A percentile compares a stretch with the other conserved stretches of the same genome.
Evolutionary conservation across 2,888 invertebrate genomes (phyloP).

Genomic region (Tubiluchus corallicola): DNA sequence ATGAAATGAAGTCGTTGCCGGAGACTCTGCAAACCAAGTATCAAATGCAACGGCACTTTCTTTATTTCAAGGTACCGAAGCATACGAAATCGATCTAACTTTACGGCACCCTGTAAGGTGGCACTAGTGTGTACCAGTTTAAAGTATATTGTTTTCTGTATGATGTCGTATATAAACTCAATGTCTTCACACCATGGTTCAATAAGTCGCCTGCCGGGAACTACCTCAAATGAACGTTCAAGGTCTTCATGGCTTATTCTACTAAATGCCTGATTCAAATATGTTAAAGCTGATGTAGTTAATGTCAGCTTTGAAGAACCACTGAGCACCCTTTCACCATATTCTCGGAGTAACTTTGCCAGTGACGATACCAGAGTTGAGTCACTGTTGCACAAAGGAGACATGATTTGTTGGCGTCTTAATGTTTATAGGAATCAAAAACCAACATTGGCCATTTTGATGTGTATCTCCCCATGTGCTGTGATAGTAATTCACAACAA

Average conservation of each 20-base stretch:
- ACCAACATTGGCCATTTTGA: too few species aligned
- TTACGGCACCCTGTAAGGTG: not conserved
- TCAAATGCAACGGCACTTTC: conserved; percentile 3
- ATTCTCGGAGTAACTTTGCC: too few species aligned
- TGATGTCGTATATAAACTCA: not conserved
- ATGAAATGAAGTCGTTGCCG: not conserved
- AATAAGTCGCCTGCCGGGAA: not conserved
- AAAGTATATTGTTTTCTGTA: not conserved
- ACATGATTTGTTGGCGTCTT: too few species aligned
- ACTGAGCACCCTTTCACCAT: conserved; percentile 1
- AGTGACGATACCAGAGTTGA: too few species aligned
- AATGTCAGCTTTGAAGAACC: not conserved
- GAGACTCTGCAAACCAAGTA: not conserved
- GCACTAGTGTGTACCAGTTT: not conserved
- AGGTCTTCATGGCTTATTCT: conserved; percentile 1
- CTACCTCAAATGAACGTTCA: not conserved
- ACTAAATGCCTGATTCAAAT: not conserved
- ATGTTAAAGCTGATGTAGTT: not conserved
- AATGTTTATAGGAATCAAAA: too few species aligned
- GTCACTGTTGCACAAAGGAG: too few species aligned
- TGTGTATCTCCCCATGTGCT: too few species aligned
- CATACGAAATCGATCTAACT: not conserved
- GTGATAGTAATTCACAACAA: too few species aligned
- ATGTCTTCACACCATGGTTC: not conserved
- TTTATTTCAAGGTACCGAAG: not conserved